Percentiles rank a stretch among this genome's conserved stretches.
These are phyloP conservation scores for Pachyrhynchus sulphureomaculatus DNA, from an alignment of 1,140 invertebrate species.

Conservation along the genomic window DNA sequence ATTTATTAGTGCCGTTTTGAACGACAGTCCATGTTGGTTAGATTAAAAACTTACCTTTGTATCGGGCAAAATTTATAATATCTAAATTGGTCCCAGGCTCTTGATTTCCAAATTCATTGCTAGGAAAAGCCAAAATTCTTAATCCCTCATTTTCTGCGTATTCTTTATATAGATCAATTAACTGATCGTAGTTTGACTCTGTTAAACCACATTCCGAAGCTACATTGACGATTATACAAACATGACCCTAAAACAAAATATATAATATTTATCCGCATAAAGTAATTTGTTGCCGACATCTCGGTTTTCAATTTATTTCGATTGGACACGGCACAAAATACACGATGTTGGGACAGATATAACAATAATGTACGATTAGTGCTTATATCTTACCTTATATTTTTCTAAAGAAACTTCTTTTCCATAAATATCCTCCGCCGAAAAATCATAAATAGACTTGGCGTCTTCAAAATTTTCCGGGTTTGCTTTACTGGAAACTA, in stretches of 20 bases:
- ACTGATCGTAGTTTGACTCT: constrained; percentile 73
- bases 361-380: no score
- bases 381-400: constrained; percentile 8
- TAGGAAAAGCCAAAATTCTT: constrained; percentile 85
- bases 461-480: not conserved
- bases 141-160: constrained; percentile 65
- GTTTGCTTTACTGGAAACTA: not conserved
- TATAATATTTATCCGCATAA: not conserved
- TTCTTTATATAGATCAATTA: constrained; percentile 71
- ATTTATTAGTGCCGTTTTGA: no score
- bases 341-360: no score
- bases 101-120: constrained; percentile 86
- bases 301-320: no score
- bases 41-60: constrained; percentile 48
- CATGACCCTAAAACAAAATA: constrained; percentile 54
- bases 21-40: no score
- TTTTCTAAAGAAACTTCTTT: constrained; percentile 26
- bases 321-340: no score
- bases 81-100: constrained; percentile 73
- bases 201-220: constrained; percentile 85
- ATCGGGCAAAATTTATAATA: constrained; percentile 70
- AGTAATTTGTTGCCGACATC: no score
- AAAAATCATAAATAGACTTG: constrained; percentile 24
- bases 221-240: constrained; percentile 80
- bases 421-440: constrained; percentile 18